These are phyloP conservation scores for Folsomia candida DNA, from an alignment of 2,888 invertebrate species.

Conservation along the genomic window DNA sequence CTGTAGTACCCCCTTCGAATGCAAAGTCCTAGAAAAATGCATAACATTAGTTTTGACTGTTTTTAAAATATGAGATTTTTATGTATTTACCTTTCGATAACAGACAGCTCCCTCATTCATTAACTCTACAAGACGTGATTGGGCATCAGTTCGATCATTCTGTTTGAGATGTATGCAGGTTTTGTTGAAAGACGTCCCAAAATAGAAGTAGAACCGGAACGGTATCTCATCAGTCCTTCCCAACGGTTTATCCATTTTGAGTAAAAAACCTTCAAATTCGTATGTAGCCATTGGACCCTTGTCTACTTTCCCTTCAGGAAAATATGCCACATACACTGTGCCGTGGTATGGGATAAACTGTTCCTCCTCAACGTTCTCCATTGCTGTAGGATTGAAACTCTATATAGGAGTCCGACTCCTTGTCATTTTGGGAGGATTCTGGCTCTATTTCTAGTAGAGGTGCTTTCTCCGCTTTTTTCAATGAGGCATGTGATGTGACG, in stretches of 20 bases:
- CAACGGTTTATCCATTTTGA: background rate
- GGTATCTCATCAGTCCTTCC: background rate
- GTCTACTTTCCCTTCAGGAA: background rate
- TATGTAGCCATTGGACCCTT: background rate
- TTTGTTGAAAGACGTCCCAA: background rate
- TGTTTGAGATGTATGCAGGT: background rate
- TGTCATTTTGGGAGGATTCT: background rate
- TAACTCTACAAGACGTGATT: background rate
- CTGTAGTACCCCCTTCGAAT: background rate
- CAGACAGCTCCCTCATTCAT: background rate
- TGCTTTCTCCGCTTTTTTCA: background rate
- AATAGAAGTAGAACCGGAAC: background rate
- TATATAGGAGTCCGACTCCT: background rate
- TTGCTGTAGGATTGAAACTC: background rate
- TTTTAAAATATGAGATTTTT: too few relatives aligned
- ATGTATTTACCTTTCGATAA: background rate
- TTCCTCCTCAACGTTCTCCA: background rate
- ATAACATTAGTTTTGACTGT: too few relatives aligned
- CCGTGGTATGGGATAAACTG: background rate
- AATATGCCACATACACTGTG: background rate
- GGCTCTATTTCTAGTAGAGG: background rate
- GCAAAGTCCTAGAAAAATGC: background rate
- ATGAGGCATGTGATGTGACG: background rate
- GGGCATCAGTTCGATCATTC: background rate
- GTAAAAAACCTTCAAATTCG: background rate